A percentile compares a stretch with the other conserved stretches of the same genome.
Evolutionary conservation across 1,140 invertebrate species (phyloP).

Genomic region (Polypedilum vanderplanki): DNA sequence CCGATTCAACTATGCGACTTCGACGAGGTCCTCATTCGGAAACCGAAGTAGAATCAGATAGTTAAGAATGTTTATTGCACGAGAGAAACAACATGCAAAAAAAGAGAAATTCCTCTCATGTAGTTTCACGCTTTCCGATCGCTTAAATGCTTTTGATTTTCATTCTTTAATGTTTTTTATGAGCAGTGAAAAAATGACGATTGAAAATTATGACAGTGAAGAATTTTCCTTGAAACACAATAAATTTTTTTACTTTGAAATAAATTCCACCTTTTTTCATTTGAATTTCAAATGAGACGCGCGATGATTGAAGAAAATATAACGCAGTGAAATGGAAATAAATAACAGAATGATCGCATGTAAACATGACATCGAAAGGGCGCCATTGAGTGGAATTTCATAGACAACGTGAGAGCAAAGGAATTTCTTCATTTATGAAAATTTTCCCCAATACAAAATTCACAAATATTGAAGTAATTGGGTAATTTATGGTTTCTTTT

Average conservation of each 20-base stretch:
- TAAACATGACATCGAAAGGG: slow-evolving; percentile 12
- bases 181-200: not conserved
- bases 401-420: not conserved
- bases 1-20: not conserved
- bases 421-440: too few relatives aligned
- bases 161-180: not conserved
- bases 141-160: not conserved
- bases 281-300: too few relatives aligned
- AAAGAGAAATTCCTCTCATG: not conserved
- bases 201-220: slow-evolving; percentile 1
- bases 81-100: slow-evolving; percentile 7
- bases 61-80: not conserved
- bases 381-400: not conserved
- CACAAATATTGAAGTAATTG: too few relatives aligned
- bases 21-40: not conserved
- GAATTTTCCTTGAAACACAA: not conserved
- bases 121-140: not conserved
- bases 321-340: not conserved
- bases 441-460: too few relatives aligned
- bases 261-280: not conserved
- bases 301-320: too few relatives aligned
- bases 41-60: not conserved
- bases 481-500: too few relatives aligned
- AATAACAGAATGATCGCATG: not conserved
- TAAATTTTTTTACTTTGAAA: not conserved